A percentile compares a stretch with the other conserved stretches of the same genome.
These are phyloP conservation scores for Bursaphelenchus okinawaensis DNA, from an alignment of 2,888 invertebrate genomes.

Conservation along the genomic window DNA sequence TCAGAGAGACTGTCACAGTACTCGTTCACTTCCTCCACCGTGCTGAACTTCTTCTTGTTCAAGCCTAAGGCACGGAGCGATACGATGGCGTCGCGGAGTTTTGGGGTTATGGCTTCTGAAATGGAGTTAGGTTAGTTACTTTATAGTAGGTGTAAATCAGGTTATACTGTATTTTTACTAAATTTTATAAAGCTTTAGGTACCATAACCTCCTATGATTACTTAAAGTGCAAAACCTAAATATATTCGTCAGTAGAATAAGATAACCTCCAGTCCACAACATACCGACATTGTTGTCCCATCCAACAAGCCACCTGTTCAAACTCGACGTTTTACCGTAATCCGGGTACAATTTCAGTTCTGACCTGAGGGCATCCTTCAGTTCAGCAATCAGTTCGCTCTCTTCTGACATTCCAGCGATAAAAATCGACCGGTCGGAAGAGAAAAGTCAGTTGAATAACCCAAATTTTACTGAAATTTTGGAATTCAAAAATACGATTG, in stretches of 20 bases:
- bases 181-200: too few species aligned
- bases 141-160: too few species aligned
- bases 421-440: not conserved
- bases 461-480: too few species aligned
- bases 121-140: not conserved
- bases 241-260: not conserved
- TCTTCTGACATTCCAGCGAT: slow-evolving; percentile 14
- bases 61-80: slow-evolving; percentile 45
- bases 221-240: too few species aligned
- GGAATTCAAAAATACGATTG: too few species aligned
- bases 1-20: slow-evolving; percentile 22
- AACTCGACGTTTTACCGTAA: slow-evolving; percentile 40
- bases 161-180: too few species aligned
- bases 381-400: slow-evolving; percentile 19
- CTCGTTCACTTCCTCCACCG: slow-evolving; percentile 7
- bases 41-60: slow-evolving; percentile 33
- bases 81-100: slow-evolving; percentile 39
- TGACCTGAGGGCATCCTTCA: slow-evolving; percentile 11
- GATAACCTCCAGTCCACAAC: not conserved
- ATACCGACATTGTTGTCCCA: slow-evolving; percentile 49
- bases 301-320: slow-evolving; percentile 50
- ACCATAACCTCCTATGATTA: too few species aligned
- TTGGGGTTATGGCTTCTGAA: slow-evolving; percentile 46
- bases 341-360: slow-evolving; percentile 44
- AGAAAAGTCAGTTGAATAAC: too few species aligned